phyloP scores from a whole-genome alignment of 1,140 invertebrate species.

The Pseudomyrmex dendroicus region DNA sequence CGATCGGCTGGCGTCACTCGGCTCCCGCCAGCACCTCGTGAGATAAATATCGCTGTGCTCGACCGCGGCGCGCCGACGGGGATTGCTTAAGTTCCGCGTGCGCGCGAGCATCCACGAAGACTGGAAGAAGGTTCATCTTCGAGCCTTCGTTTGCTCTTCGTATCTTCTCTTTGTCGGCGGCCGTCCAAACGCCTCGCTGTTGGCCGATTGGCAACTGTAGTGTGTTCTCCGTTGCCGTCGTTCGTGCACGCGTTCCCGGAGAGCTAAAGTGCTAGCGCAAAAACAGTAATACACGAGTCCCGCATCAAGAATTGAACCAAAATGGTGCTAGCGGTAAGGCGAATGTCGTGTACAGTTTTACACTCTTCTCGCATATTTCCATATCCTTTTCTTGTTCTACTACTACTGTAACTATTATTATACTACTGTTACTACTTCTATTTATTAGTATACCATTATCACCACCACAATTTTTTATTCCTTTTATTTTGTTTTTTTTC shows the following conservation, averaged over 20 bases:
- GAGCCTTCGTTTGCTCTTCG: constrained; percentile 6
- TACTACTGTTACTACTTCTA: too few species aligned
- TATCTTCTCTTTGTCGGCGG: neutral
- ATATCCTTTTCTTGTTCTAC: too few species aligned
- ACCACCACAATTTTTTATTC: too few species aligned
- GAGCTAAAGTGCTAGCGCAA: constrained; percentile 48
- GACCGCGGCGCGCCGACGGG: neutral
- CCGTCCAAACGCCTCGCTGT: neutral
- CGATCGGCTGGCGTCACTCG: constrained; percentile 62
- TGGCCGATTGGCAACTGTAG: constrained; percentile 15
- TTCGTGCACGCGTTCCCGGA: constrained; percentile 19
- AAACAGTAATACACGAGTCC: constrained; percentile 68
- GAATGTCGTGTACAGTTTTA: constrained; percentile 67
- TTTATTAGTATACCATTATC: too few species aligned
- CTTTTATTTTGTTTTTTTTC: too few species aligned
- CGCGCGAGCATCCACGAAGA: neutral
- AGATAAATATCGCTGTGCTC: neutral
- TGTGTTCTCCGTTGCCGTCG: constrained; percentile 4
- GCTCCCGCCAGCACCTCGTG: neutral
- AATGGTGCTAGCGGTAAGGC: constrained; percentile 76
- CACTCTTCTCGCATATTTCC: constrained; percentile 28
- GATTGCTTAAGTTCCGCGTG: neutral
- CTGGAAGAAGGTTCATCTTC: neutral
- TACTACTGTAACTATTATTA: too few species aligned
- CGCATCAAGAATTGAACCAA: constrained; percentile 68